Evolutionary conservation across 1,140 invertebrate genomes (phyloP), one percentile per base, ranked within the genome.

Genomic region (Atta colombica): DNA sequence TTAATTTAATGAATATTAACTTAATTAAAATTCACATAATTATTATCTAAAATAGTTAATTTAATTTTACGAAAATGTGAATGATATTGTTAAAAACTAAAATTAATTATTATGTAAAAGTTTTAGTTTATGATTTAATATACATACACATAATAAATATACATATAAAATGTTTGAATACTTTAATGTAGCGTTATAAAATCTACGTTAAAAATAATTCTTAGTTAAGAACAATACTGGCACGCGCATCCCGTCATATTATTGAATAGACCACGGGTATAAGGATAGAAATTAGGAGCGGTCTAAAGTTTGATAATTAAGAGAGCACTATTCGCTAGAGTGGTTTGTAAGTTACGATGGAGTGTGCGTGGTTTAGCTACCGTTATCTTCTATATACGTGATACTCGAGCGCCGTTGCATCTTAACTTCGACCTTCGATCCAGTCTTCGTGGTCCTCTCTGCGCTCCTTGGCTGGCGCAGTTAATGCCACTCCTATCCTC

Each of bases 401-500:
- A 84, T 82, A 82, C 55, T 49, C n/a, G 16, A 14, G 31, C 28
- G 14, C 66, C 8, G 35, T 14, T 85, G 63, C 60, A 21, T 66
- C 77, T 90, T 84, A 86, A 84, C 85, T 89, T 87, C 88, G 86
- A 85, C 81, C 77, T 85, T 87, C 75, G 86, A 66, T 86, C 87
- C 78, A 68, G 61, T 91, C 88, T 85, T 87, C 66, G 31, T 49
- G 49, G 55, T 60, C 58, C 78, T 88, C 51, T 63, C n/a, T 25
- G 53, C 53, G 53, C 45, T 74, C 55, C 75, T 45, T 63, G 28
- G 85, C 28, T 87, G 80, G 78, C 77, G 86, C 89, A 92, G 91
- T 93, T 93, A 92, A 92, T 92, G 88, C 91, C 89, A 66, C 85
- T 88, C 88, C 92, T 86, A 93, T 90, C 91, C 91, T 93, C 92